Base-by-base conservation (phyloP, 2,888 invertebrate genomes). In the Scaptomyza parva region DNA sequence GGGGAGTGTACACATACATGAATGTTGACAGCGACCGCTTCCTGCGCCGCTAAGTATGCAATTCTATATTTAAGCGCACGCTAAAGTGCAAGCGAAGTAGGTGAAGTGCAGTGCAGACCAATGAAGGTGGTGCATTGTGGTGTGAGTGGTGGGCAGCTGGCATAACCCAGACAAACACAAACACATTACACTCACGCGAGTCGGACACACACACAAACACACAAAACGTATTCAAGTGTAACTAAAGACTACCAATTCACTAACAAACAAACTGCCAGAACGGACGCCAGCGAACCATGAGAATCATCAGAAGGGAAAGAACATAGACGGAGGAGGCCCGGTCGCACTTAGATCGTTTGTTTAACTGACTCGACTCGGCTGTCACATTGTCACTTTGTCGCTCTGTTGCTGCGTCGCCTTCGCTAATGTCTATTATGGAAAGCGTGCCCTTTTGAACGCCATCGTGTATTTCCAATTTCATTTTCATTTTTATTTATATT, bases 401-500 rank as follows among this genome's bases (percentile, higher is more conserved):
- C 3, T 1, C 12, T 30, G 6, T 30, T 11, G 11, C 11, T 50
- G 40, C 44, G 59, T 33, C 68, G 66, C 64, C 60, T 30, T 62
- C 78, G 76, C 81, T 72, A 83, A 86, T 84, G 86, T 86, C 86
- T 85, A 86, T 86, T 85, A 77, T 86, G 84, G 79, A 81, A 85
- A 86, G 84, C 81, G 86, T 85, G 84, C 84, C 86, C 84, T 86
- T 86, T 85, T 86, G 84, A 81, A 86, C 84, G 84, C 71, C 77
- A 78, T 71, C 84, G 71, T 79, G 81, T 86, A 64, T 76, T 57
- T 65, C 59, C 54, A 61, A 66, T 69, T 69, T 57, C 67, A 61
- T 74, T 57, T 65, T 65, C 54, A 61, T 69, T 69, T 69, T 57
- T 69, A 61, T 74, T 73, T 72, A 61, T 50, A 59, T 43, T 47